Percentiles rank a stretch among this genome's conserved stretches.
Conservation (phyloP, 2,797 vertebrate species). For the Neosilurus mollespiculum region DNA sequence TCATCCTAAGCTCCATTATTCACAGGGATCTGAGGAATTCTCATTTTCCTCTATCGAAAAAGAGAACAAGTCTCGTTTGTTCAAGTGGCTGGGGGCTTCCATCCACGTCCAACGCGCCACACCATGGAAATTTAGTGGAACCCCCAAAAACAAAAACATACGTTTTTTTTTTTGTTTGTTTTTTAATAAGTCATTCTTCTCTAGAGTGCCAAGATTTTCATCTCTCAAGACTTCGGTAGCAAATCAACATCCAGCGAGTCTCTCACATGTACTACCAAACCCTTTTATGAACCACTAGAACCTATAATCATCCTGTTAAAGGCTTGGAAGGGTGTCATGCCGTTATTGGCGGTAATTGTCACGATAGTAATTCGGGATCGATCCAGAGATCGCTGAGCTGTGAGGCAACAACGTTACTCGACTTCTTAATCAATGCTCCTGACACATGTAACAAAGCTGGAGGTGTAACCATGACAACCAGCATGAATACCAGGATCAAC, state of each 20-base stretch:
- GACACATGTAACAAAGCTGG: not conserved
- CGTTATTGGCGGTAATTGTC: not conserved
- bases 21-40: constrained; percentile 11
- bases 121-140: not conserved
- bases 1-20: constrained; percentile 1
- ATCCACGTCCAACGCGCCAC: too few relatives aligned
- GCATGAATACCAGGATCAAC: not conserved
- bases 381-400: not conserved
- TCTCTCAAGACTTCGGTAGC: not conserved
- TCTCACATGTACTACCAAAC: not conserved
- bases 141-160: not conserved
- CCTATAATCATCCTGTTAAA: not conserved
- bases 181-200: not conserved
- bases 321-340: not conserved
- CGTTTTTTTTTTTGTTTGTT: too few relatives aligned
- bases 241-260: not conserved
- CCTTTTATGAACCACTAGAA: not conserved
- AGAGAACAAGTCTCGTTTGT: not conserved
- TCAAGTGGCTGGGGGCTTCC: not conserved
- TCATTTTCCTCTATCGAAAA: not conserved
- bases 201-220: too few relatives aligned
- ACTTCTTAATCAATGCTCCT: not conserved
- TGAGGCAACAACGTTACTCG: not conserved
- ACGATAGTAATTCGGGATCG: not conserved
- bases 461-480: not conserved